Evolutionary conservation across 2,888 invertebrate genomes (phyloP).

Genomic region (Acronicta leporina): DNA sequence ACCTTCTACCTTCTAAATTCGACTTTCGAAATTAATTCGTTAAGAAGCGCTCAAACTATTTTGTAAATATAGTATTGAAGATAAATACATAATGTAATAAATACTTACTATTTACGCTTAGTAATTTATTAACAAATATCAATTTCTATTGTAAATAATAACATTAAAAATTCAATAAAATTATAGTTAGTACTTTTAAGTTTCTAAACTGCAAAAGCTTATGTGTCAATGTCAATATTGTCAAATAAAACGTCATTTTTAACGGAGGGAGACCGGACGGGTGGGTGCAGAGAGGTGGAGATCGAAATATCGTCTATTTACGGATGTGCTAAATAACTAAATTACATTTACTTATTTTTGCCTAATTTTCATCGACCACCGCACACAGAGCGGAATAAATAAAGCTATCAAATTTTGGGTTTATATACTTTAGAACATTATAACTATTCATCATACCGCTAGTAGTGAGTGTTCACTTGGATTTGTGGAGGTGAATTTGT

Average conservation of each 20-base stretch:
- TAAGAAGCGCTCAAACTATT: background rate
- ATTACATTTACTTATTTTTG: slow-evolving; percentile 9
- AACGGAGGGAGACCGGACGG: no score
- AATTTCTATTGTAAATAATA: no score
- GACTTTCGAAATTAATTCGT: no score
- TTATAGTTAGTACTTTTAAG: background rate
- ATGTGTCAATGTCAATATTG: slow-evolving; percentile 17
- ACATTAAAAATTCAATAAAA: no score
- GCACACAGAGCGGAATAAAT: slow-evolving; percentile 12
- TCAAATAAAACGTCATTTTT: background rate
- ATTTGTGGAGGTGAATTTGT: slow-evolving; percentile 72
- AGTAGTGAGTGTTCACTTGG: slow-evolving; percentile 68
- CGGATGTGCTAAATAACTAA: slow-evolving; percentile 18
- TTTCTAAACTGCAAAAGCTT: slow-evolving; percentile 27
- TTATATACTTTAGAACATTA: slow-evolving; percentile 28
- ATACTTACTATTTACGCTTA: no score
- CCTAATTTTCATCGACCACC: slow-evolving; percentile 10
- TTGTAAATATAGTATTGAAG: background rate
- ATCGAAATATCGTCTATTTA: slow-evolving; percentile 24
- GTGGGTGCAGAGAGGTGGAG: no score
- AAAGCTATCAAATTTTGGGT: slow-evolving; percentile 16
- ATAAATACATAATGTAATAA: no score
- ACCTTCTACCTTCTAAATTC: no score
- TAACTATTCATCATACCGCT: slow-evolving; percentile 76
- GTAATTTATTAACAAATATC: no score